Percentiles rank a stretch among this genome's conserved stretches.
Evolutionary conservation across 2,113 vertebrate genomes (phyloP).

Genomic region (Entomyzon cyanotis): DNA sequence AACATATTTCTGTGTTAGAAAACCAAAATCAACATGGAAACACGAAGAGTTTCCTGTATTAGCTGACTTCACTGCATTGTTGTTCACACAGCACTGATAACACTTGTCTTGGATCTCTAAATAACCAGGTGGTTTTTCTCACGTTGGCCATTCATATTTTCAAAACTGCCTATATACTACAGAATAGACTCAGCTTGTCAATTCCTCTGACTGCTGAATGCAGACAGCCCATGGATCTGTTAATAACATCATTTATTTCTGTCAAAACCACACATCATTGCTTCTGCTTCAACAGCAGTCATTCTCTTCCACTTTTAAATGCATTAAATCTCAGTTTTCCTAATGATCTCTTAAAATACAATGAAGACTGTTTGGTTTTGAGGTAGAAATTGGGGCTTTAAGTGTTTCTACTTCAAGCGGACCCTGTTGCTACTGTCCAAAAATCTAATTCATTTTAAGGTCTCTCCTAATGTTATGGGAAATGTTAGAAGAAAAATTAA

Average conservation of each 20-base stretch:
- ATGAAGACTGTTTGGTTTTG: background rate
- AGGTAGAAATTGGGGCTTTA: background rate
- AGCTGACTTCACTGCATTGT: background rate
- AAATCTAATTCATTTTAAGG: background rate
- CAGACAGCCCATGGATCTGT: background rate
- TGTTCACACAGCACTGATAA: background rate
- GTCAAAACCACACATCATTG: background rate
- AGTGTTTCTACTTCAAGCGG: background rate
- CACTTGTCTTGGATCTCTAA: background rate
- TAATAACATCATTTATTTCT: conserved; percentile 1
- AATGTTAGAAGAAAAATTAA: background rate
- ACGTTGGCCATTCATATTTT: background rate
- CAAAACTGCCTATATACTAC: background rate
- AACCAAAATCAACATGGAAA: background rate
- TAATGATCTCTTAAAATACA: background rate
- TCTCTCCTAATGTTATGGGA: background rate
- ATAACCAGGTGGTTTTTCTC: background rate
- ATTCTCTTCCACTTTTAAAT: background rate
- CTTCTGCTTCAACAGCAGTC: background rate
- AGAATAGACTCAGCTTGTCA: background rate
- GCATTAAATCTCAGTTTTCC: background rate
- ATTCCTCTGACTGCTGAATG: background rate
- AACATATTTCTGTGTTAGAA: background rate
- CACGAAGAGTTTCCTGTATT: background rate
- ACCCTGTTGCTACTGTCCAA: background rate